These are phyloP conservation scores for Luffia ferchaultella DNA, from an alignment of 2,888 invertebrate genomes.

Conservation along the genomic window DNA sequence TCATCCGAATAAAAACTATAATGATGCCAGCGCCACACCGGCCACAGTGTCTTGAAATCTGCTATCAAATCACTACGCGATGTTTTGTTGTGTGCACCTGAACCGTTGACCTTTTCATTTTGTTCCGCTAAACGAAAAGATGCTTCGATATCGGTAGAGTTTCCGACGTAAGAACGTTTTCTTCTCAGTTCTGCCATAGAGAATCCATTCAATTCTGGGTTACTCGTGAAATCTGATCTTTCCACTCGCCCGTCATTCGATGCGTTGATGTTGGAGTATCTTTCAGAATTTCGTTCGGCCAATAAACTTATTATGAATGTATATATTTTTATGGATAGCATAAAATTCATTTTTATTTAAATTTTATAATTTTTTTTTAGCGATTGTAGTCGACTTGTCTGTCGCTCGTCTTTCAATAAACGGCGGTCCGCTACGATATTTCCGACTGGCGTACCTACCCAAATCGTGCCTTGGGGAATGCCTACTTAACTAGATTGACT, in stretches of 20 bases:
- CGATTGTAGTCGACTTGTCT: background rate
- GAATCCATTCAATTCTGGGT: background rate
- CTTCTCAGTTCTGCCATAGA: background rate
- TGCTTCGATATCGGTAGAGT: conserved; percentile 20
- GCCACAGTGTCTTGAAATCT: conserved; percentile 45
- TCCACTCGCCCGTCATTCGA: background rate
- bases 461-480: background rate
- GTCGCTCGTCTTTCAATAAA: background rate
- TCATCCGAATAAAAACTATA: conserved; percentile 66
- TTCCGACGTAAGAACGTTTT: background rate
- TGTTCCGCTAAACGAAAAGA: background rate
- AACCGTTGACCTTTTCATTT: background rate
- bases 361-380: background rate
- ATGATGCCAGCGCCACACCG: conserved; percentile 54
- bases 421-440: no score
- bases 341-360: background rate
- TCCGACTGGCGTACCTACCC: background rate
- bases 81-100: background rate
- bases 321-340: background rate
- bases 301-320: background rate
- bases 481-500: background rate
- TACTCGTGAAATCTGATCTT: background rate
- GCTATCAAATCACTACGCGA: conserved; percentile 23
- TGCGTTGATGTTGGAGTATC: background rate
- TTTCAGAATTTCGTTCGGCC: background rate